These are phyloP conservation scores for Psilanteris sp. DNA, from an alignment of 1,140 invertebrate species.

Conservation along the genomic window DNA sequence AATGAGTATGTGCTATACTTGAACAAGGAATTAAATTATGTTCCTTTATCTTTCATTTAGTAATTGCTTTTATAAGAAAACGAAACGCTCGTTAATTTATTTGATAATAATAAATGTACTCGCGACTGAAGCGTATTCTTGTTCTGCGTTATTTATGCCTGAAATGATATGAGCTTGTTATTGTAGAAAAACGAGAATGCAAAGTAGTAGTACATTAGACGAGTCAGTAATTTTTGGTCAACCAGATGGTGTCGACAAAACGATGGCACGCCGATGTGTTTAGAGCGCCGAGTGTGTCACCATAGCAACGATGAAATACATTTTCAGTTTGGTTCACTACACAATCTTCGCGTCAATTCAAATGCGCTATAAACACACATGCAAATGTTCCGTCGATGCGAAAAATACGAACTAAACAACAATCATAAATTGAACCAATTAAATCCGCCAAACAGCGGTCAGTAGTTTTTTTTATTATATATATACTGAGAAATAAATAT, in stretches of 20 bases:
- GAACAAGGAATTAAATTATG: no score
- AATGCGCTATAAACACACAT: conserved; percentile 40
- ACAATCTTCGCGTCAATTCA: conserved; percentile 52
- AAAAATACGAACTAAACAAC: conserved; percentile 33
- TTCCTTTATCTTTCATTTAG: no score
- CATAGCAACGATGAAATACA: conserved; percentile 75
- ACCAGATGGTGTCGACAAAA: conserved; percentile 63
- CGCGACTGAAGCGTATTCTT: no score
- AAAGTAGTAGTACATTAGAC: conserved; percentile 42
- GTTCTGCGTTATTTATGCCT: no score
- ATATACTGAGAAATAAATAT: no score
- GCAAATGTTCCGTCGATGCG: conserved; percentile 17
- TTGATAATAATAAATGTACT: no score
- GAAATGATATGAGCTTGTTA: no score
- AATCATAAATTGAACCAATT: conserved; percentile 31
- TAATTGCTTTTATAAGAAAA: no score
- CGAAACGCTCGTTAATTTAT: no score
- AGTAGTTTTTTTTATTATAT: background rate
- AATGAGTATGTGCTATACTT: no score
- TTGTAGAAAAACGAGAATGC: conserved; percentile 28
- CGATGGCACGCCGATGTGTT: conserved; percentile 73
- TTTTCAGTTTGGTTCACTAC: conserved; percentile 70
- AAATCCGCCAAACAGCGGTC: background rate
- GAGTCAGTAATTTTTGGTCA: conserved; percentile 59
- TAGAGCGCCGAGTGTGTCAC: conserved; percentile 65